phyloP scores from a whole-genome alignment of 2,113 vertebrate genomes.

The Dipodomys stephensi region DNA sequence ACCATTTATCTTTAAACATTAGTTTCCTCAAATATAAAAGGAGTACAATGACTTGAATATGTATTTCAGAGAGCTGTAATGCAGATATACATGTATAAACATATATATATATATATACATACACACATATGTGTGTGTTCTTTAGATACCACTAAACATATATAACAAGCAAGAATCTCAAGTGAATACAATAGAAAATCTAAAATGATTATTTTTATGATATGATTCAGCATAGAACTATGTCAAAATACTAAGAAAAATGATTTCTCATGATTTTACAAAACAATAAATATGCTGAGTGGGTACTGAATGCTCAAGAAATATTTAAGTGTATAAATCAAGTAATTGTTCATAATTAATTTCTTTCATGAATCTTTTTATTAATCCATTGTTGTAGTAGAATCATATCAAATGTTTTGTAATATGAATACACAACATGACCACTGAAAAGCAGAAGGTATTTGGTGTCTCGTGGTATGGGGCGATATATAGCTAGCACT shows the following conservation, averaged over 20 bases:
- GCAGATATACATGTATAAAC: too few relatives aligned
- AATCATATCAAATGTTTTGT: not conserved
- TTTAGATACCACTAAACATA: not conserved
- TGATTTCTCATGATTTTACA: not conserved
- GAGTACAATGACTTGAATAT: not conserved
- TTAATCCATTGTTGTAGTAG: not conserved
- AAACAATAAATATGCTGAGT: not conserved
- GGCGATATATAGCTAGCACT: rapidly evolving
- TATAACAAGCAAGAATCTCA: not conserved
- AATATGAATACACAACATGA: not conserved
- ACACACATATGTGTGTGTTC: not conserved
- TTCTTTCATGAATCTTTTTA: not conserved
- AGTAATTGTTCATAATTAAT: not conserved
- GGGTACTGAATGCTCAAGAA: not conserved
- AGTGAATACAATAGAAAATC: not conserved
- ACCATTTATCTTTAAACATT: not conserved
- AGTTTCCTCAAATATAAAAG: not conserved
- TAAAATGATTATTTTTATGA: not conserved
- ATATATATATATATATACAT: too few relatives aligned
- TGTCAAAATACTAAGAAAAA: slow-evolving; percentile 10
- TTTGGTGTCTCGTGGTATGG: too few relatives aligned
- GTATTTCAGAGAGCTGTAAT: not conserved
- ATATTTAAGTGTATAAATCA: not conserved
- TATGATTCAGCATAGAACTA: not conserved
- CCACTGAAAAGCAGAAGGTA: rapidly evolving